These are phyloP conservation scores for Schizopygopsis malacanthus DNA, from an alignment of 2,797 vertebrate genomes.

Conservation along the genomic window DNA sequence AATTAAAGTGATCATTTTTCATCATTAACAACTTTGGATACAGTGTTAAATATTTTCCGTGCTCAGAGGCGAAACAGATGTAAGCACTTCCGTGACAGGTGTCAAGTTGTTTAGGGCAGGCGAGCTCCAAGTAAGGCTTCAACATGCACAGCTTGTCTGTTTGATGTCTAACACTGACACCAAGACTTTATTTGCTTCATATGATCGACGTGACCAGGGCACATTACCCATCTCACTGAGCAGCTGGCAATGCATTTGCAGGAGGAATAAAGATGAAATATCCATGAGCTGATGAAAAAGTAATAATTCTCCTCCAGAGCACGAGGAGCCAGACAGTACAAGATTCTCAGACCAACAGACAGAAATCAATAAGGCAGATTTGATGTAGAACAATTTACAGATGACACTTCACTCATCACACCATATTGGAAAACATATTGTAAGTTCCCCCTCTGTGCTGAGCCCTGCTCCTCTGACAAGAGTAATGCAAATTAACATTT, in stretches of 20 bases:
- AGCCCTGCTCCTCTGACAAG: constrained; percentile 57
- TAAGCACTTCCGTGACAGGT: constrained; percentile 50
- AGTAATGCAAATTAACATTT: constrained; percentile 60
- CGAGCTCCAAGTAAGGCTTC: constrained; percentile 32
- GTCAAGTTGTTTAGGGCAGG: constrained; percentile 28
- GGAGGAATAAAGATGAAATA: constrained; percentile 76
- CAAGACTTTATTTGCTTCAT: constrained; percentile 64
- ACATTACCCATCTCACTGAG: constrained; percentile 70
- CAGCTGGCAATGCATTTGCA: constrained; percentile 69
- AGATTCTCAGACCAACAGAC: constrained; percentile 69
- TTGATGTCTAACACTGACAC: constrained; percentile 59
- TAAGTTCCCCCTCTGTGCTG: constrained; percentile 57
- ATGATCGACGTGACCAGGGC: constrained; percentile 71
- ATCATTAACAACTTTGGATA: constrained; percentile 50
- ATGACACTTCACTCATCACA: constrained; percentile 75
- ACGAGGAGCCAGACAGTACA: constrained; percentile 60
- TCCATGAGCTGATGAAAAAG: constrained; percentile 79
- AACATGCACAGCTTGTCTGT: constrained; percentile 47
- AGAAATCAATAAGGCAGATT: constrained; percentile 80
- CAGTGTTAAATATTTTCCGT: constrained; percentile 52
- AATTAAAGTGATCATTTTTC: constrained; percentile 40
- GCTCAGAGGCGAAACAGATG: constrained; percentile 55
- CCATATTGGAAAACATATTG: constrained; percentile 70
- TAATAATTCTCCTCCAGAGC: constrained; percentile 71
- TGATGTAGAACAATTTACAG: constrained; percentile 78